Percentiles rank a stretch among this genome's conserved stretches.
Conservation (phyloP, 2,113 vertebrate genomes). For the Cyprinodon tularosa region DNA sequence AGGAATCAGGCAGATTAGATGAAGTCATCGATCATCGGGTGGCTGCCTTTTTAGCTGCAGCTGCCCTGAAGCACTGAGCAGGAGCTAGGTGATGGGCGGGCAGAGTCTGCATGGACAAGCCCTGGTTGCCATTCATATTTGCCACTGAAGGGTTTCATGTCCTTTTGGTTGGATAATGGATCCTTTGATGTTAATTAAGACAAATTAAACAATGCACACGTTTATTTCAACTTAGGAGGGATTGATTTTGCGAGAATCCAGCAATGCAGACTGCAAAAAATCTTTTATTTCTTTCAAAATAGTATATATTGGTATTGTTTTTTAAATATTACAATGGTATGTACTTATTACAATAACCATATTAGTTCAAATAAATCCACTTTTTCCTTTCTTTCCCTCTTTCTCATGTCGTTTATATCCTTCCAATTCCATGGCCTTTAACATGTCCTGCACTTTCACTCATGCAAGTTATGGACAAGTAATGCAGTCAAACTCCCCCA, state of each 20-base stretch:
- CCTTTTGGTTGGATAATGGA: conserved; percentile 28
- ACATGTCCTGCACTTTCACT: no score
- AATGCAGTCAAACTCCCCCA: no score
- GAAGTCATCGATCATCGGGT: conserved; percentile 82
- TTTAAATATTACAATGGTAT: no score
- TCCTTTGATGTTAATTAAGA: conserved; percentile 53
- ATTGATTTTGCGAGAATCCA: conserved; percentile 54
- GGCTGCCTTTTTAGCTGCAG: conserved; percentile 78
- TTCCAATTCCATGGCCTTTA: no score
- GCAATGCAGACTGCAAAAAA: conserved; percentile 28
- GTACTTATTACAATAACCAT: no score
- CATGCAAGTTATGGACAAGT: no score
- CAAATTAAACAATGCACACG: conserved; percentile 47
- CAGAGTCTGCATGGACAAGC: conserved; percentile 13
- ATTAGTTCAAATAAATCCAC: no score
- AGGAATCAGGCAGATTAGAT: conserved; percentile 80
- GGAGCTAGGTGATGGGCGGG: conserved; percentile 30
- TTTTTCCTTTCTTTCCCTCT: no score
- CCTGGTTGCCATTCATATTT: conserved; percentile 9
- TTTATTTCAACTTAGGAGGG: conserved; percentile 50
- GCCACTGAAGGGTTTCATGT: conserved; percentile 36
- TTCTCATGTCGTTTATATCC: no score
- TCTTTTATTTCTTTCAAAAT: no score
- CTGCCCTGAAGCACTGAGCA: conserved; percentile 62
- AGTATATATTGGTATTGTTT: not conserved